phyloP scores from a whole-genome alignment of 2,888 invertebrate species.

The Pyrochroa serraticornis region DNA sequence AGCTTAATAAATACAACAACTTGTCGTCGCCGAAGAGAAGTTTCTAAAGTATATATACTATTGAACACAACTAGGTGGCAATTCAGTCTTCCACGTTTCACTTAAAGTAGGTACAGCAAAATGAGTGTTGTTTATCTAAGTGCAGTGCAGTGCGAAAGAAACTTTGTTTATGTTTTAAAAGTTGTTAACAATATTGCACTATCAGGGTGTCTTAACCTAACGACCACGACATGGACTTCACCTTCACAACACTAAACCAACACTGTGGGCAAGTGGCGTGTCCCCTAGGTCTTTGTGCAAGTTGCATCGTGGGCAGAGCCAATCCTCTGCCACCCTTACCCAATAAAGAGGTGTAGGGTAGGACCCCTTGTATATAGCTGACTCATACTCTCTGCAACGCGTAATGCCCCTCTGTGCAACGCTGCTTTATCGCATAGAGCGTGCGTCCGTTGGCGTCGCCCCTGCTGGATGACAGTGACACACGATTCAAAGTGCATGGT shows the following conservation, averaged over 20 bases:
- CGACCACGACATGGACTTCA: slow-evolving; percentile 58
- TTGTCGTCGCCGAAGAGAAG: no score
- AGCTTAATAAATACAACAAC: no score
- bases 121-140: slow-evolving; percentile 1
- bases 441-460: not conserved
- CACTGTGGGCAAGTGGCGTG: slow-evolving; percentile 52
- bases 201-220: slow-evolving; percentile 42
- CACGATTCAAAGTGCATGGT: no score
- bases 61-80: slow-evolving; percentile 34
- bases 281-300: slow-evolving; percentile 53
- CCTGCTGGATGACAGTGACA: no score
- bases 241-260: slow-evolving; percentile 58
- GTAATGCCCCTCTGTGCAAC: slow-evolving; percentile 28
- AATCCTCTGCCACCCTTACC: slow-evolving; percentile 54
- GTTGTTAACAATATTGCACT: slow-evolving; percentile 4
- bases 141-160: not conserved
- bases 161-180: no score
- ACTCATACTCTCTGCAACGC: slow-evolving; percentile 49
- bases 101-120: not conserved
- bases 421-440: slow-evolving; percentile 8
- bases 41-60: not conserved
- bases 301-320: slow-evolving; percentile 54
- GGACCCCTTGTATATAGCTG: slow-evolving; percentile 50
- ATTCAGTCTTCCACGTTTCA: slow-evolving; percentile 33
- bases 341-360: slow-evolving; percentile 53